Conservation (phyloP, 2,797 vertebrate species). For the Cossypha dichroa region DNA sequence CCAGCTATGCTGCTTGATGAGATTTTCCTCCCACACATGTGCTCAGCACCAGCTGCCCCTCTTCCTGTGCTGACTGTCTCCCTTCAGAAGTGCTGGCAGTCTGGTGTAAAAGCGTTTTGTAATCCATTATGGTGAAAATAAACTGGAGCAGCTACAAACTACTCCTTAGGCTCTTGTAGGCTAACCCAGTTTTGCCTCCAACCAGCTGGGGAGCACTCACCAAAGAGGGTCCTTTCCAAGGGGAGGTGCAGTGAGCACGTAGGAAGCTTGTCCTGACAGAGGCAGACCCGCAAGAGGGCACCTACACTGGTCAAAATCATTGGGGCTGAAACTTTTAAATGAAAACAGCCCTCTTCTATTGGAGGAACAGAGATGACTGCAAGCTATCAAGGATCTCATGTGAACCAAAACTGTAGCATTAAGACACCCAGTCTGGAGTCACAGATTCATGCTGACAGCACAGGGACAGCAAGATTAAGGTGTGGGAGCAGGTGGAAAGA, state of each 20-base stretch:
- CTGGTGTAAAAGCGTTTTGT: neutral
- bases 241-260: fast-evolving
- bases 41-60: conserved; percentile 35
- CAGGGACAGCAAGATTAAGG: neutral
- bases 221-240: neutral
- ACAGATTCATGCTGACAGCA: neutral
- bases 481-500: neutral
- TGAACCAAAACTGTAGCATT: neutral
- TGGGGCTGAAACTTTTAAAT: neutral
- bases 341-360: neutral
- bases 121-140: neutral
- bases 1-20: neutral
- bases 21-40: conserved; percentile 39
- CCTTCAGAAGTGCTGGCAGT: conserved; percentile 32
- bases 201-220: neutral
- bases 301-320: neutral
- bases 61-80: conserved; percentile 51
- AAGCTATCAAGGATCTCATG: neutral
- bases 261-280: neutral
- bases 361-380: neutral
- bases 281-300: neutral
- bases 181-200: neutral
- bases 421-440: neutral
- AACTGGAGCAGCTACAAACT: neutral
- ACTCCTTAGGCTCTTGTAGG: neutral